A percentile compares a stretch with the other conserved stretches of the same genome.
Conservation (phyloP, 2,797 vertebrate genomes). For the Myoxocephalus aenaeus region DNA sequence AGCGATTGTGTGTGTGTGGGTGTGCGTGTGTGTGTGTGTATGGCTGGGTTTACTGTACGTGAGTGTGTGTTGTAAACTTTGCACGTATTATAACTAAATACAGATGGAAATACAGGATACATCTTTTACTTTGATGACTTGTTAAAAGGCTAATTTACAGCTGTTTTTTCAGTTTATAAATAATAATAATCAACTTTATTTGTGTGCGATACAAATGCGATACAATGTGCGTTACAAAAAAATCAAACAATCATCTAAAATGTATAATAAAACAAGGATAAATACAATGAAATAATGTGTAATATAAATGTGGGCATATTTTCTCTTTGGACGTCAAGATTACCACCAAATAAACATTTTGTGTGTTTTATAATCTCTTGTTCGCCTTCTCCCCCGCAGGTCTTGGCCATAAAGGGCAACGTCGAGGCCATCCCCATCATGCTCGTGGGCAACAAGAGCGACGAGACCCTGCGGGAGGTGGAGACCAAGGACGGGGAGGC, state of each 20-base stretch:
- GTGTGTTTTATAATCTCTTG: background rate
- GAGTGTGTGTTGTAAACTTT: background rate
- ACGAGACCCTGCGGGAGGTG: conserved; percentile 95
- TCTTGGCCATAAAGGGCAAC: conserved; percentile 95
- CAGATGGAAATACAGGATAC: background rate
- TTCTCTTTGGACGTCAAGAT: background rate
- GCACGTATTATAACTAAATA: background rate
- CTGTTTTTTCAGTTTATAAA: background rate
- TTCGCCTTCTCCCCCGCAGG: conserved; percentile 61
- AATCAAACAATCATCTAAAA: background rate
- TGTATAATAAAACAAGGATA: background rate
- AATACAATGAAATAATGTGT: background rate
- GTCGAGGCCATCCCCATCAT: conserved; percentile 96
- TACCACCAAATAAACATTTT: background rate
- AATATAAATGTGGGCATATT: background rate
- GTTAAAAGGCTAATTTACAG: background rate
- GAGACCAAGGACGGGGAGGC: conserved; percentile 93
- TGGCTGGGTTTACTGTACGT: background rate
- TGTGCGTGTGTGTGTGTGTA: background rate
- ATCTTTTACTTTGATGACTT: background rate
- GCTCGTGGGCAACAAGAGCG: conserved; percentile 98
- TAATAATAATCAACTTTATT: background rate
- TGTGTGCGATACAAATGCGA: background rate
- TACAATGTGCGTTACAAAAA: background rate
- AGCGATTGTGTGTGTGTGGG: background rate